Evolutionary conservation across 2,113 vertebrate genomes (phyloP).

Genomic region (Dendropsophus ebraccatus): DNA sequence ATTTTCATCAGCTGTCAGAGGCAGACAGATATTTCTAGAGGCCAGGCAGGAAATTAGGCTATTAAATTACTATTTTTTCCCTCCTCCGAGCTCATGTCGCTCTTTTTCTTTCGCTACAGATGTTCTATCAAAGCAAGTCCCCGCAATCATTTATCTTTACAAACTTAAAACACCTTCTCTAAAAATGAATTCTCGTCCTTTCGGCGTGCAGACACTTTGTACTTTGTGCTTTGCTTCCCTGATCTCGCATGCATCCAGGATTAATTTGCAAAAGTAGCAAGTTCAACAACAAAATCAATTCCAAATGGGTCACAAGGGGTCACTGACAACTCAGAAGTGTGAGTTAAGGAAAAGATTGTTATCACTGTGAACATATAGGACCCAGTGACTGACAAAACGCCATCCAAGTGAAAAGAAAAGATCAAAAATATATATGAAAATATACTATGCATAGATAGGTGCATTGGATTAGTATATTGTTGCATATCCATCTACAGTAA

Average conservation of each 20-base stretch:
- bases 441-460: background rate
- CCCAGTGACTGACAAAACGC: background rate
- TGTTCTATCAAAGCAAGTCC: slow-evolving; percentile 89
- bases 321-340: slow-evolving; percentile 74
- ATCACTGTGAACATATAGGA: slow-evolving; percentile 74
- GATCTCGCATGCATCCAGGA: slow-evolving; percentile 81
- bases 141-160: slow-evolving; percentile 88
- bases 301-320: slow-evolving; percentile 86
- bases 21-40: slow-evolving; percentile 83
- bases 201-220: slow-evolving; percentile 74
- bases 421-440: background rate
- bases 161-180: slow-evolving; percentile 82
- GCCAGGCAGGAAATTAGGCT: slow-evolving; percentile 91
- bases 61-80: slow-evolving; percentile 89
- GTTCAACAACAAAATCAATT: slow-evolving; percentile 95
- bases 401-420: background rate
- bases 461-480: too few species aligned
- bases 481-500: too few species aligned
- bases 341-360: slow-evolving; percentile 83
- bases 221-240: slow-evolving; percentile 72
- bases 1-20: slow-evolving; percentile 90
- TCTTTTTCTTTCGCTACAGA: slow-evolving; percentile 80
- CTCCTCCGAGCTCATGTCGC: slow-evolving; percentile 76
- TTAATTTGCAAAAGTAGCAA: slow-evolving; percentile 83
- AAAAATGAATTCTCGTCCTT: slow-evolving; percentile 68